phyloP scores from a whole-genome alignment of 2,797 vertebrate genomes.

The Myotis myotis region DNA sequence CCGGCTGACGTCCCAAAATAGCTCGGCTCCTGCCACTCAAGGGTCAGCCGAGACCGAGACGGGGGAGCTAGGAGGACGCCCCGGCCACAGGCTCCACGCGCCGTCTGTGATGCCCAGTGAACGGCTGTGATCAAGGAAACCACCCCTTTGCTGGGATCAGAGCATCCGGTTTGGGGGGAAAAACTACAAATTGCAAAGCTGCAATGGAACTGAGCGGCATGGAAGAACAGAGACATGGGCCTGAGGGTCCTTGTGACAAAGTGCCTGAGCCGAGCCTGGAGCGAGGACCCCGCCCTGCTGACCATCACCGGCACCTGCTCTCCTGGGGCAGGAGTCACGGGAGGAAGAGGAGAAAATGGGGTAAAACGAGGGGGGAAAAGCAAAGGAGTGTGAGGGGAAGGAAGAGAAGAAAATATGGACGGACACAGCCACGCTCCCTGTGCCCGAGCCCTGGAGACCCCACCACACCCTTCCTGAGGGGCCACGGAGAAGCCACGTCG shows the following conservation, averaged over 20 bases:
- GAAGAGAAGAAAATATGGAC: rapidly evolving
- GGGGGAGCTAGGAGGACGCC: not conserved
- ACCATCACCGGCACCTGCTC: rapidly evolving
- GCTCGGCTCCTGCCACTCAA: not conserved
- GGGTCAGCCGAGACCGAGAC: too few relatives aligned
- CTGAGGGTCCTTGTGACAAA: rapidly evolving
- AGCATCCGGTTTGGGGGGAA: rapidly evolving
- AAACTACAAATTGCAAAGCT: rapidly evolving
- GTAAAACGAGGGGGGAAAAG: rapidly evolving
- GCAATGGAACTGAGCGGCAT: rapidly evolving
- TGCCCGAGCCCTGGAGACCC: rapidly evolving
- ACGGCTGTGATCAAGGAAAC: rapidly evolving
- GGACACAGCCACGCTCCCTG: rapidly evolving
- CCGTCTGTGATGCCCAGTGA: rapidly evolving
- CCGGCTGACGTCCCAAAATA: not conserved
- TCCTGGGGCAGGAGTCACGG: rapidly evolving
- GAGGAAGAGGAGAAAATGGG: rapidly evolving
- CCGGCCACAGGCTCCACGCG: rapidly evolving
- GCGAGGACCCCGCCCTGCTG: rapidly evolving
- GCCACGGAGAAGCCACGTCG: rapidly evolving
- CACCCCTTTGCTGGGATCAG: rapidly evolving
- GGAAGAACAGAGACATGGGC: rapidly evolving
- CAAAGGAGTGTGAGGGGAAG: too few relatives aligned
- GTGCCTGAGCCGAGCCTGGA: not conserved
- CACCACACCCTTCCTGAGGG: rapidly evolving